Conservation (phyloP, 2,797 vertebrate species). For the Sparidentex hasta region DNA sequence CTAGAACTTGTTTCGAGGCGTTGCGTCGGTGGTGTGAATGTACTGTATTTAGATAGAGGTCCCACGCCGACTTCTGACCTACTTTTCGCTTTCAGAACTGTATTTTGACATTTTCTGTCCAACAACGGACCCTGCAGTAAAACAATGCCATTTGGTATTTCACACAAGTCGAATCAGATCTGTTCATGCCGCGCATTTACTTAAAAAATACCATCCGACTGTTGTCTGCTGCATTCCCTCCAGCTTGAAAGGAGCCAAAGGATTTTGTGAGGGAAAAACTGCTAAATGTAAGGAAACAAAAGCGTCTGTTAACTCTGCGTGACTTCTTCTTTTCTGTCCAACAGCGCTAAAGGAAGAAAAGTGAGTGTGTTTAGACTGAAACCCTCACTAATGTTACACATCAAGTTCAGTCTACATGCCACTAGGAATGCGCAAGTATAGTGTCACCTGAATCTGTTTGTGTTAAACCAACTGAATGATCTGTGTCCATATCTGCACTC, state of each 20-base stretch:
- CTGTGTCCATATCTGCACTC: no score
- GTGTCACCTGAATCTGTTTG: no score
- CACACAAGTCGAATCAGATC: slow-evolving; percentile 55
- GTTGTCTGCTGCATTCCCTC: slow-evolving; percentile 1
- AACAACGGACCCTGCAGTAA: slow-evolving; percentile 52
- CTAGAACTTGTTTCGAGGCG: slow-evolving; percentile 34
- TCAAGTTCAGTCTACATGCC: background rate
- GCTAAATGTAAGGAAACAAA: background rate
- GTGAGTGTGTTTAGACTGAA: no score
- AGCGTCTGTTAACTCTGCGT: background rate
- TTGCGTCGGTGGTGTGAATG: slow-evolving; percentile 46
- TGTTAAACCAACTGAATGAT: no score
- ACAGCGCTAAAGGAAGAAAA: background rate
- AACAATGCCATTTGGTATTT: slow-evolving; percentile 52
- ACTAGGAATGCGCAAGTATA: no score
- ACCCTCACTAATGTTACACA: background rate
- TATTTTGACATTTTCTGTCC: slow-evolving; percentile 71
- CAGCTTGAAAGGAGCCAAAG: background rate
- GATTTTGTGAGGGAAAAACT: slow-evolving; percentile 3
- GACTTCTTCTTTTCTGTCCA: background rate
- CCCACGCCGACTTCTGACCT: slow-evolving; percentile 52
- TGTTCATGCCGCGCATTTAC: slow-evolving; percentile 36
- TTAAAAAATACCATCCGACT: slow-evolving; percentile 15
- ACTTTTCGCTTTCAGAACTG: slow-evolving; percentile 38
- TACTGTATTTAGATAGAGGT: slow-evolving; percentile 38